A percentile compares a stretch with the other conserved stretches of the same genome.
phyloP scores from a whole-genome alignment of 2,113 vertebrate species.

The Pterocles gutturalis region DNA sequence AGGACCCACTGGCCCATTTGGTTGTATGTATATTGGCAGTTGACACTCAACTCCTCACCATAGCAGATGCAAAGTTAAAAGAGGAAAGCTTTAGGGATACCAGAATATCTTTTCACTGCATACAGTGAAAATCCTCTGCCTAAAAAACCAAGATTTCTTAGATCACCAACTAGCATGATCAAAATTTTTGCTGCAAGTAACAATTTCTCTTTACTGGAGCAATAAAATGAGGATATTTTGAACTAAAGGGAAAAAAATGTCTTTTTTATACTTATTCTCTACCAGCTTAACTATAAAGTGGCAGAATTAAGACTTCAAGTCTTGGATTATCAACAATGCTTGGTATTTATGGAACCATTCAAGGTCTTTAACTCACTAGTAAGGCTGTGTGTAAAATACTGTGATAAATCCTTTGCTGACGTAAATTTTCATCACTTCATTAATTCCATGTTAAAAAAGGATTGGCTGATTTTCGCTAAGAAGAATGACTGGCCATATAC shows the following conservation, averaged over 20 bases:
- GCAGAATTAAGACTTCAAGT: background rate
- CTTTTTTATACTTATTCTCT: background rate
- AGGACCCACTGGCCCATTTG: background rate
- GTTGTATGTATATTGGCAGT: background rate
- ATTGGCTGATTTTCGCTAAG: background rate
- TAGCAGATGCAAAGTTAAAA: background rate
- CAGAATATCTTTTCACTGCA: background rate
- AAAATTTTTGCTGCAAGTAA: background rate
- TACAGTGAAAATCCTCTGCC: background rate
- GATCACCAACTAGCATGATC: background rate
- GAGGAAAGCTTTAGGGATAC: background rate
- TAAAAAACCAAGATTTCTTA: background rate
- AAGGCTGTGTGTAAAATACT: background rate
- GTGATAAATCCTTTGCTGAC: constrained; percentile 33
- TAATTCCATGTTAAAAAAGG: constrained; percentile 39
- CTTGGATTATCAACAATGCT: background rate
- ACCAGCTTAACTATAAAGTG: background rate
- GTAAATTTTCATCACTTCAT: constrained; percentile 51
- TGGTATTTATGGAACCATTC: constrained; percentile 32
- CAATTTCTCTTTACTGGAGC: background rate
- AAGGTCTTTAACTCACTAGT: background rate
- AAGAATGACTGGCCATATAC: background rate
- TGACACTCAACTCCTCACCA: background rate
- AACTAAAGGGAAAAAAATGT: background rate
- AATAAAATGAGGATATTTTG: background rate